These are phyloP conservation scores for Psittacus erithacus DNA, from an alignment of 2,113 vertebrate species.

Conservation along the genomic window DNA sequence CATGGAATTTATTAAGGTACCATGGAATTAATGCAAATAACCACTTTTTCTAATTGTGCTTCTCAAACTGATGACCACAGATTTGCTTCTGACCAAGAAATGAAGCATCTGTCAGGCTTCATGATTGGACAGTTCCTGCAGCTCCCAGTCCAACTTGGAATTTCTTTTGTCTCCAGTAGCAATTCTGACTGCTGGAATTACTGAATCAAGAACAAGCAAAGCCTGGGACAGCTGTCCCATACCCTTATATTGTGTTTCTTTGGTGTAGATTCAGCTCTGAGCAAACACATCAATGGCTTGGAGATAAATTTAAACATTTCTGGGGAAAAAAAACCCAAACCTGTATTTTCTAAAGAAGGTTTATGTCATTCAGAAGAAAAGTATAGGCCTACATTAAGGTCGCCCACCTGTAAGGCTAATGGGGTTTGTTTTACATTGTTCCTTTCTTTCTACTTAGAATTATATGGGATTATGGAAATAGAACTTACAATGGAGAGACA, in stretches of 20 bases:
- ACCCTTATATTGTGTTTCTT: neutral
- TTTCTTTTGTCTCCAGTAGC: neutral
- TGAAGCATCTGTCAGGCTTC: neutral
- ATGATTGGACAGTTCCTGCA: neutral
- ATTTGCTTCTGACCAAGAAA: constrained; percentile 13
- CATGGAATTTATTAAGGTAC: neutral
- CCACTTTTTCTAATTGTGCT: neutral
- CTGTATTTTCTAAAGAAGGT: neutral
- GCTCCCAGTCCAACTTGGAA: neutral
- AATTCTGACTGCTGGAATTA: neutral
- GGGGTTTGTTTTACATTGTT: neutral
- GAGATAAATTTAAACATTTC: neutral
- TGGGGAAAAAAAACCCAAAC: neutral
- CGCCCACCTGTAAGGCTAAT: neutral
- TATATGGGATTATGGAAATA: neutral
- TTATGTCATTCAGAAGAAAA: neutral
- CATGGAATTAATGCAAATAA: neutral
- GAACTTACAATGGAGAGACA: neutral
- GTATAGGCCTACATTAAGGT: neutral
- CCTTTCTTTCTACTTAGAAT: neutral
- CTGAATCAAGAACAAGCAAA: neutral
- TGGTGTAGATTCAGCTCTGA: neutral
- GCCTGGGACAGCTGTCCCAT: neutral
- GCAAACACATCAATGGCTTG: neutral
- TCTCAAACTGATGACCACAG: neutral